Percentiles rank a stretch among this genome's conserved stretches.
Conservation (phyloP, 2,113 vertebrate species). For the Onychostruthus taczanowskii region DNA sequence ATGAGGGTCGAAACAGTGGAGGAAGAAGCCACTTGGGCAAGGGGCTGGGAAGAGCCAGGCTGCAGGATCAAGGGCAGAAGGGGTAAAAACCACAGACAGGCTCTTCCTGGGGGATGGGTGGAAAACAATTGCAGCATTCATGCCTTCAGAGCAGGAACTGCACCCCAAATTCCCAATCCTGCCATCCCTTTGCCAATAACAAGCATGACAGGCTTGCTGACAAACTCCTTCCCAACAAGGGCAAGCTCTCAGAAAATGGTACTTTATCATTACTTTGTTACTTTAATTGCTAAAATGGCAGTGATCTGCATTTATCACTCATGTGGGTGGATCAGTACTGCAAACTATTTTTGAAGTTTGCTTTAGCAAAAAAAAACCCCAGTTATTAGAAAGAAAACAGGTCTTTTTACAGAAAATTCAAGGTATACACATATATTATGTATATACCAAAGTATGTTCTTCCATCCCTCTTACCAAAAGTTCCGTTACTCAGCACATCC, state of each 20-base stretch:
- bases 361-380: neutral
- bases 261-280: neutral
- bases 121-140: neutral
- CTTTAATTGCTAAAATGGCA: conserved; percentile 1
- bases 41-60: neutral
- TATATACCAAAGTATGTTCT: neutral
- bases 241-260: neutral
- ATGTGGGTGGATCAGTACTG: neutral
- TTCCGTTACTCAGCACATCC: neutral
- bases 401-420: neutral
- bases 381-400: neutral
- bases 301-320: neutral
- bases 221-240: neutral
- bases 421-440: neutral
- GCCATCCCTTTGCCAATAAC: neutral
- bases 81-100: neutral
- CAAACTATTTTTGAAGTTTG: neutral
- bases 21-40: neutral
- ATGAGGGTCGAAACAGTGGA: neutral
- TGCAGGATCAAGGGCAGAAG: neutral
- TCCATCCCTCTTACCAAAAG: neutral
- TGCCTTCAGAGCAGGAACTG: neutral
- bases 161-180: neutral
- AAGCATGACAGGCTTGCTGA: neutral
- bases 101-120: neutral